Evolutionary conservation across 2,888 invertebrate genomes (phyloP), one percentile per base, ranked within the genome.

Genomic region (Perdita meconis): DNA sequence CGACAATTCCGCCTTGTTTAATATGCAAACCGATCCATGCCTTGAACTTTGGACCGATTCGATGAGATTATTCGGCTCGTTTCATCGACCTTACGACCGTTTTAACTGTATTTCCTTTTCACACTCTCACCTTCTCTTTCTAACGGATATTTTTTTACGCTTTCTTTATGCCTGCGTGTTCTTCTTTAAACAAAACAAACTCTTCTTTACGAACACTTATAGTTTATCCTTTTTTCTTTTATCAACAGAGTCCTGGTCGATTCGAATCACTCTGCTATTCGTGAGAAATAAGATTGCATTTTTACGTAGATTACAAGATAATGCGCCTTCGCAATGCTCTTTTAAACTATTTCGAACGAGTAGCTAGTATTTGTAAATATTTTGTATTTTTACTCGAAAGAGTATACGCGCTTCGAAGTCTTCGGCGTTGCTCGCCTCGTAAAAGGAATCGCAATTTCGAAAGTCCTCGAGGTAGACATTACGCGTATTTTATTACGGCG

Each of bases 11-110:
- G 22, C 78, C 47, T 84, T 68, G 84, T 75, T 84, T 84, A 79
- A 83, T 84, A 84, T 81, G 84, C 84, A 84, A 84, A 83, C 77
- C 81, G 81, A 84, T 83, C 78, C 75, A 30, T 63, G 76, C 71
- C 47, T 38, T 74, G 47, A 74, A 78, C 63, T 77, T 53, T 50
- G 55, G 47, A 2, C 24, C 57, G 75, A 69, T 61, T 75, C 82
- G 71, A 84, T 38, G 73, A 51, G 67, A 76, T 82, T 83, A 80
- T 78, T 74, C 73, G 64, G 64, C 47, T 55, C 38, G 60, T 74
- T 68, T 56, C 51, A 6, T 1, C 55, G 8, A 4, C 34, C 16
- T 30, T 26, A 19, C 42, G 1, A 13, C n/a, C 36, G 13, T 24
- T 50, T 50, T 24, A 22, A 1, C n/a, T 12, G 26, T 42, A 2